Percentiles rank a stretch among this genome's conserved stretches.
Evolutionary conservation across 2,888 invertebrate genomes (phyloP).

Genomic region (Chymomyza amoena): DNA sequence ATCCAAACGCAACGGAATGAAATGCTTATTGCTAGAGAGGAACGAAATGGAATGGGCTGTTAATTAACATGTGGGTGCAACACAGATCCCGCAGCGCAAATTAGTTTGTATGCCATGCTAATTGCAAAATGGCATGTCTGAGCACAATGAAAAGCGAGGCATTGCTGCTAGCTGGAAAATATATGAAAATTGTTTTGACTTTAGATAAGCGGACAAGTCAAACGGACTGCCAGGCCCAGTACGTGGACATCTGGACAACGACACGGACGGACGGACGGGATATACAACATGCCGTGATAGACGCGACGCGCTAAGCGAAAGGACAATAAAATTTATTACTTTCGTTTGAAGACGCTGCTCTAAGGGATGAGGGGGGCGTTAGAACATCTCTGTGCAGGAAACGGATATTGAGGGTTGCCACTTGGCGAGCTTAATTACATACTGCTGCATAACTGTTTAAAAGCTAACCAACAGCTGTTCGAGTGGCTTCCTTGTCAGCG

Average conservation of each 20-base stretch:
- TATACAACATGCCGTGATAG: slow-evolving; percentile 55
- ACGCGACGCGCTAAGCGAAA: slow-evolving; percentile 54
- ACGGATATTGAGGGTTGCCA: slow-evolving; percentile 24
- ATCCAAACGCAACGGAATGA: background rate
- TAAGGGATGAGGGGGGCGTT: too few species aligned
- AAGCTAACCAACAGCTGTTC: slow-evolving; percentile 50
- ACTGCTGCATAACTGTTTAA: slow-evolving; percentile 10
- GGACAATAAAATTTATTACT: slow-evolving; percentile 74
- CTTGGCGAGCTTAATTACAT: slow-evolving; percentile 58
- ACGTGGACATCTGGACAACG: background rate
- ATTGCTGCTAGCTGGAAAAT: slow-evolving; percentile 43
- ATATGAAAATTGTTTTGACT: slow-evolving; percentile 78
- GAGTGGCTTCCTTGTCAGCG: slow-evolving; percentile 34
- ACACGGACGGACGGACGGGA: background rate
- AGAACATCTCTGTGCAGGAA: background rate
- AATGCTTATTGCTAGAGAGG: background rate
- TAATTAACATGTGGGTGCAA: slow-evolving; percentile 60
- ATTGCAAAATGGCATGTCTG: slow-evolving; percentile 76
- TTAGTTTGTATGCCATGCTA: slow-evolving; percentile 76
- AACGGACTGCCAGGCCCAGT: background rate
- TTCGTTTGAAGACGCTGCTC: slow-evolving; percentile 59
- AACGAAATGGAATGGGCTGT: slow-evolving; percentile 25
- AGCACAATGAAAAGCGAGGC: slow-evolving; percentile 67
- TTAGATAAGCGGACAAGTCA: slow-evolving; percentile 74
- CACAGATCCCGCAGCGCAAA: slow-evolving; percentile 72